Evolutionary conservation across 2,797 vertebrate species (phyloP).

Genomic region (Limnodromus scolopaceus): DNA sequence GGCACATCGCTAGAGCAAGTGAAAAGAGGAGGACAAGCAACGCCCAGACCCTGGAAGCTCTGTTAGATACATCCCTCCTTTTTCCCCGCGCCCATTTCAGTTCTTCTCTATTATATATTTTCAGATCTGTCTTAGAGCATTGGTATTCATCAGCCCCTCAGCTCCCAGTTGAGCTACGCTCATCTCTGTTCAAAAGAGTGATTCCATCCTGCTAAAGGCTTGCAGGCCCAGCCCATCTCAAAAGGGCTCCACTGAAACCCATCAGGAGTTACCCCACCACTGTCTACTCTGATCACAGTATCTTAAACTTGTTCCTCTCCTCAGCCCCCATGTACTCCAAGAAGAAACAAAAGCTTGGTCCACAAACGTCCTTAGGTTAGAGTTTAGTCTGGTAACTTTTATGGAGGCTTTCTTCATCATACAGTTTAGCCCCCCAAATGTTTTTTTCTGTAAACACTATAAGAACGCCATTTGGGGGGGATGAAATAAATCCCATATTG

Average conservation of each 20-base stretch:
- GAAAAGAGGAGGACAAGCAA: background rate
- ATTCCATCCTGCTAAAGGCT: background rate
- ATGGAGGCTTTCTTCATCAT: background rate
- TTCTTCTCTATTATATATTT: background rate
- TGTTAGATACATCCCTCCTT: background rate
- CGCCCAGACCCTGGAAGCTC: background rate
- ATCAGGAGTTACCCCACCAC: background rate
- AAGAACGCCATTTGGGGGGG: background rate
- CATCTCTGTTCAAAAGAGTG: background rate
- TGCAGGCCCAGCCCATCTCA: background rate
- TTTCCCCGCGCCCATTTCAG: background rate
- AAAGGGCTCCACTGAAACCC: background rate
- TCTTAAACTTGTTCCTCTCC: background rate
- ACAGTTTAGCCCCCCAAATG: rapidly evolving
- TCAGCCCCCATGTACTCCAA: background rate
- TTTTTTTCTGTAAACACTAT: background rate
- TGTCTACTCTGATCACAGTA: background rate
- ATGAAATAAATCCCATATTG: background rate
- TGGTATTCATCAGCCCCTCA: too few relatives aligned
- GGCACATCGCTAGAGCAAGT: background rate
- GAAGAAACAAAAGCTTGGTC: background rate
- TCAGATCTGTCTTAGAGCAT: background rate
- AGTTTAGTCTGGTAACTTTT: background rate
- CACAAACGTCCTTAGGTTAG: background rate
- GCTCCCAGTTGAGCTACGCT: background rate